Base-by-base conservation (phyloP, 2,113 vertebrate genomes). In the Myiopsitta monachus region DNA sequence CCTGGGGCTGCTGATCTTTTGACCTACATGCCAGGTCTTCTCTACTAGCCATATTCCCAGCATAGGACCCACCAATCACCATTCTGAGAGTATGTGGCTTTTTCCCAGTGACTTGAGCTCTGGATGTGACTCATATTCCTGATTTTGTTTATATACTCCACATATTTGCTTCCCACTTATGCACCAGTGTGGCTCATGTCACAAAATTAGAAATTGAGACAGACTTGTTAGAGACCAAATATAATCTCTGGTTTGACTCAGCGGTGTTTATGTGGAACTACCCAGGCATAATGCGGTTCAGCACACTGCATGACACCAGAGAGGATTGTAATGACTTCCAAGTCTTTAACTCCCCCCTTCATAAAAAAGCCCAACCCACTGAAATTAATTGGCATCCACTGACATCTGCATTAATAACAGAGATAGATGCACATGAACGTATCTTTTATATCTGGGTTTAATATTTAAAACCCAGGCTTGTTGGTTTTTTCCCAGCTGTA, bases 161-260 rank as follows among this genome's bases (percentile, higher is more conserved):
- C 81, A 85, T 52, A 61, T 94, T 92, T 82, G 39, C 88, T 95
- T 94, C 78, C 88, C 94, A 92, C 92, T 89, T 92, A 51, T 54
- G 59, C 83, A 92, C 64, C 67, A 66, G 41, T 61, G 82, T 52
- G 84, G 49, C 83, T 92, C 88, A 95, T 96, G 67, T 59, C 88
- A 87, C 70, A 79, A 63, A 96, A 91, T 93, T 82, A 91, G 95
- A 96, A 87, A 80, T 89, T 87, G 87, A 96, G 94, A 87, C 92
- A 95, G 94, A 92, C 81, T 91, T 89, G 31, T 70, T 83, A 73
- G 86, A 89, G 87, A 76, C 74, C 74, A 94, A 80, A 93, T 92
- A 91, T 76, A 90, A 89, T 89, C 70, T 57, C 57, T 91, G 89
- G 41, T 72, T 81, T 95, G 94, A 96, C 92, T 96, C 96, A 94